A percentile compares a stretch with the other conserved stretches of the same genome.
phyloP scores from a whole-genome alignment of 2,888 invertebrate species.

The Orchesella flavescens region DNA sequence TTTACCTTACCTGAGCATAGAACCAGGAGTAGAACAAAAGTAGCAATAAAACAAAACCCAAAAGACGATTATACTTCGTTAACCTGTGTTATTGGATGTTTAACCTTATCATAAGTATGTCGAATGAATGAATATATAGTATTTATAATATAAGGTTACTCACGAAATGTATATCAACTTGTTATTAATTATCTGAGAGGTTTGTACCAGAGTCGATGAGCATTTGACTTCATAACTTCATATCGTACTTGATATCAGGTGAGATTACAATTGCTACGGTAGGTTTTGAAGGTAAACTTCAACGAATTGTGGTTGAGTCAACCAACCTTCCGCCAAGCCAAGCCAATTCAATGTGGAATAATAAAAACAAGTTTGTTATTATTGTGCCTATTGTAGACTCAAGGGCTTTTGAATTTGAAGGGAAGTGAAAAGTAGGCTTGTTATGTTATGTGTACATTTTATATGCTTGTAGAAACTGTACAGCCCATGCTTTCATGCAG shows the following conservation, averaged over 20 bases:
- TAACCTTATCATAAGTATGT: not conserved
- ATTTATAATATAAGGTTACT: not conserved
- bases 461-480: no score
- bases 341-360: not conserved
- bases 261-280: not conserved
- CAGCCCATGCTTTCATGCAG: no score
- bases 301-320: not conserved
- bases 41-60: not conserved
- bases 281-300: not conserved
- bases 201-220: not conserved
- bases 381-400: not conserved
- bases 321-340: not conserved
- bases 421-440: not conserved
- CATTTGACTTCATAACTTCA: not conserved
- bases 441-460: not conserved
- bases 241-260: not conserved
- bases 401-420: not conserved
- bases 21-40: not conserved
- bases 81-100: not conserved
- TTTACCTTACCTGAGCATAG: not conserved
- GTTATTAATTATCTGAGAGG: not conserved
- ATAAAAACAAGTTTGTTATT: no score
- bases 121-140: not conserved
- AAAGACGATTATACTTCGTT: not conserved
- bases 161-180: constrained; percentile 13